Base-by-base conservation (phyloP, 2,888 invertebrate genomes). In the Acrobasis repandana region DNA sequence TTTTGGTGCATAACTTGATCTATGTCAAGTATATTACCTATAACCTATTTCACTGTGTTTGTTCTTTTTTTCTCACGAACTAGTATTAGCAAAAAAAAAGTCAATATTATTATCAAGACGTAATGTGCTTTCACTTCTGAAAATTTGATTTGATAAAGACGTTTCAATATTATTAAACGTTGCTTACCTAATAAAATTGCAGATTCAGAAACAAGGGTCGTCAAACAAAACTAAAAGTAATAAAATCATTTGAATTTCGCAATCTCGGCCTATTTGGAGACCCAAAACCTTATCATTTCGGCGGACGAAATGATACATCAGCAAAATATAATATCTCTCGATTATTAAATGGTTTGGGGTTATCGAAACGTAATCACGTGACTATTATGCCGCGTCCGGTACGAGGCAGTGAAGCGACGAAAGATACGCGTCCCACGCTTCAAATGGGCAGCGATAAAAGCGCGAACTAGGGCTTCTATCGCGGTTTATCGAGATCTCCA, bases 361-460 rank as follows among this genome's bases (percentile, higher is more conserved):
- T 67, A 70, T 70, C 65, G 65, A 51, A 60, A 64, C 60, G 60
- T 68, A 68, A 70, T 71, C 66, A 68, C 63, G 63, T 65, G 64
- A 69, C 67, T 66, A 69, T 68, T 63, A 67, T 72, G 70, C 65
- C 64, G 66, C 65, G 61, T 65, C 67, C 70, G 69, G 65, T 64
- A 64, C 61, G 59, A 61, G 56, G 66, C 75, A 79, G 67, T 78
- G 80, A 69, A 74, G 72, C 75, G 78, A 67, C 61, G 65, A 71
- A 63, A 72, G 79, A 73, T 71, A 67, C 68, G 64, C 64, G 66
- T 72, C 68, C 72, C 65, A 65, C 69, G 68, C 71, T 73, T 79
- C 80, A 85, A 86, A 86, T 85, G 82, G 82, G 66, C 79, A 79
- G 64, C 78, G 79, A 88, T 87, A 87, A 88, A 88, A 87, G 86